These are phyloP conservation scores for Dipodomys stephensi DNA, from an alignment of 2,113 vertebrate species.

Conservation along the genomic window DNA sequence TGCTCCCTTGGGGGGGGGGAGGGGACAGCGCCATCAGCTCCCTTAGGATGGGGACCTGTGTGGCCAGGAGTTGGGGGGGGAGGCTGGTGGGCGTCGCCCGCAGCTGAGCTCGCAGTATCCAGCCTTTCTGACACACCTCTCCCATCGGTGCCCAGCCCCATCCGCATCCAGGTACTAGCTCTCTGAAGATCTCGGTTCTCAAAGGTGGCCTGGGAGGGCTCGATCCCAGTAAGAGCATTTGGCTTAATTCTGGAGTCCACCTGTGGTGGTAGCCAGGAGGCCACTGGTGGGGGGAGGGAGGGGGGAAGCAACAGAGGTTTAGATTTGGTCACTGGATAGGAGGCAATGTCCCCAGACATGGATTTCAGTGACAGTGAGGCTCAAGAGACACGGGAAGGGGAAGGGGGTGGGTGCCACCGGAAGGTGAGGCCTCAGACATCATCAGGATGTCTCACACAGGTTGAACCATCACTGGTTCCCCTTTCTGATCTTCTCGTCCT, in stretches of 20 bases:
- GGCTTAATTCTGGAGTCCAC: conserved; percentile 40
- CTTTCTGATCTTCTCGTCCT: neutral
- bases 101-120: neutral
- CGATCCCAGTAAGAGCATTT: neutral
- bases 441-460: neutral
- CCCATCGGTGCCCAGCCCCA: fast-evolving
- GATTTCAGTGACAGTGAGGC: neutral
- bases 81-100: neutral
- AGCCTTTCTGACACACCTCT: neutral
- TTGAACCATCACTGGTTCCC: neutral
- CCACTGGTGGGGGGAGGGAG: fast-evolving
- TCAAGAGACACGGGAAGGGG: neutral
- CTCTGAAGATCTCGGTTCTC: neutral
- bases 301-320: neutral
- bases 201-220: neutral
- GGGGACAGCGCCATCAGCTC: neutral
- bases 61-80: neutral
- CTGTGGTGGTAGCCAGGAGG: conserved; percentile 11
- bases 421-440: neutral
- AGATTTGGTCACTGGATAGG: neutral
- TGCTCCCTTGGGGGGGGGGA: neutral
- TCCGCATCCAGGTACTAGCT: neutral
- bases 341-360: neutral
- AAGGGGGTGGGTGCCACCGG: neutral
- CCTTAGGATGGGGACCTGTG: neutral